These are phyloP conservation scores for Tragelaphus eurycerus DNA, from an alignment of 2,797 vertebrate genomes.

Conservation along the genomic window DNA sequence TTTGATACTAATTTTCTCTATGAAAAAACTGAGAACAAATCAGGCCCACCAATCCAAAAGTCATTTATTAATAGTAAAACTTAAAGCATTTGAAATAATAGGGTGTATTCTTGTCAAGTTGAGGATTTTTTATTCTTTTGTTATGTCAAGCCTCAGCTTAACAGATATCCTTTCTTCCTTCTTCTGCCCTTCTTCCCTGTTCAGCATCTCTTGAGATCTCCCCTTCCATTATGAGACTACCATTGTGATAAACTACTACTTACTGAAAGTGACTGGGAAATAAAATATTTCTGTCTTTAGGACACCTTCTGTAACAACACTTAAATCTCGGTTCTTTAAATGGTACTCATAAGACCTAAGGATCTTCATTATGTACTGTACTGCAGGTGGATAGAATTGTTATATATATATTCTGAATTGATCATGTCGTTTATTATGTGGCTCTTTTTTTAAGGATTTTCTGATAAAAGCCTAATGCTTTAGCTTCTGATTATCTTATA, in stretches of 20 bases:
- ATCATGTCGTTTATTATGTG: background rate
- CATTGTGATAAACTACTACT: background rate
- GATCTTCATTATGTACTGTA: background rate
- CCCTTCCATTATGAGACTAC: background rate
- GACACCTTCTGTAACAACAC: background rate
- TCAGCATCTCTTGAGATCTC: background rate
- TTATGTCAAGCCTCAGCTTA: background rate
- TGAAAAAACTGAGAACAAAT: constrained; percentile 19
- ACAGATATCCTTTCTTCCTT: background rate
- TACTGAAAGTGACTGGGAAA: background rate
- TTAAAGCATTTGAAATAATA: constrained; percentile 19
- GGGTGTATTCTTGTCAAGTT: background rate
- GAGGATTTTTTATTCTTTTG: background rate
- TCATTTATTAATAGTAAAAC: background rate
- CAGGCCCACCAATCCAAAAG: background rate
- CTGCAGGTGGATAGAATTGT: background rate
- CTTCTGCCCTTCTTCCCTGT: background rate
- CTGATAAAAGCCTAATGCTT: background rate
- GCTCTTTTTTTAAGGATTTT: background rate
- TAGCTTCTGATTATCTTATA: background rate
- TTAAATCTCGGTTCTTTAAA: constrained; percentile 7
- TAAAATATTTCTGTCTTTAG: background rate
- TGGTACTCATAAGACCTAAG: background rate
- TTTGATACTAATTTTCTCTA: constrained; percentile 84
- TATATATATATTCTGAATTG: background rate